A percentile compares a stretch with the other conserved stretches of the same genome.
Evolutionary conservation across 1,140 invertebrate genomes (phyloP).

Genomic region (Oedothorax gibbosus): DNA sequence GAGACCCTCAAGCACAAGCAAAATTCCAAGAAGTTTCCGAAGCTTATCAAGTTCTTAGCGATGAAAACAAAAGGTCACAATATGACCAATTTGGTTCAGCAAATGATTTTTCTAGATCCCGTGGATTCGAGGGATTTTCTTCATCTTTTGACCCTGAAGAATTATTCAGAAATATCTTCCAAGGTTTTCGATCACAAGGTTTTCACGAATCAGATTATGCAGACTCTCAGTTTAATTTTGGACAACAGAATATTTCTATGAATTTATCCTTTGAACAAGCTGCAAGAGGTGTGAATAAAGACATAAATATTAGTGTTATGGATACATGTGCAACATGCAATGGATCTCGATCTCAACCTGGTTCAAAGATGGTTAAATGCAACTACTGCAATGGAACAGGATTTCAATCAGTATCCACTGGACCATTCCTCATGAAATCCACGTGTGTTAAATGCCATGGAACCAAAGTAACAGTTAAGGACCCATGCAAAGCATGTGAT

Average conservation of each 20-base stretch:
- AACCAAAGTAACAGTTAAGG: constrained; percentile 85
- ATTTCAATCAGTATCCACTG: constrained; percentile 76
- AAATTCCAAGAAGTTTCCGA: constrained; percentile 99
- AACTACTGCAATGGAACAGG: constrained; percentile 97
- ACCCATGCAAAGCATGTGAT: constrained; percentile 91
- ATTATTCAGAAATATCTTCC: constrained; percentile 80
- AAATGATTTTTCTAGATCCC: constrained; percentile 62
- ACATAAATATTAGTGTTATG: constrained; percentile 89
- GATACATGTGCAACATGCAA: constrained; percentile 92
- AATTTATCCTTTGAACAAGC: constrained; percentile 95
- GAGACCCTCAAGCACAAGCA: constrained; percentile 87
- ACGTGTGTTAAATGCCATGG: constrained; percentile 96
- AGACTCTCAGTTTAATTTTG: constrained; percentile 89
- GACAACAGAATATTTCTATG: constrained; percentile 89
- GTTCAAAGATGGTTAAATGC: constrained; percentile 88
- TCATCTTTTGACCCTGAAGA: constrained; percentile 95
- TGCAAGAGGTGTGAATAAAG: constrained; percentile 94
- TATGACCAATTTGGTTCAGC: constrained; percentile 95
- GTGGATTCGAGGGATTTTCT: constrained; percentile 71
- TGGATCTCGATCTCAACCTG: constrained; percentile 86
- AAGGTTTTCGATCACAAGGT: constrained; percentile 60
- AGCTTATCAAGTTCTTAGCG: constrained; percentile 97
- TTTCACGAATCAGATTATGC: constrained; percentile 77
- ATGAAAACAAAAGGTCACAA: constrained; percentile 92
- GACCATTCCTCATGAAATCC: constrained; percentile 96